phyloP scores from a whole-genome alignment of 2,888 invertebrate species.

The Andricus quercusramuli region DNA sequence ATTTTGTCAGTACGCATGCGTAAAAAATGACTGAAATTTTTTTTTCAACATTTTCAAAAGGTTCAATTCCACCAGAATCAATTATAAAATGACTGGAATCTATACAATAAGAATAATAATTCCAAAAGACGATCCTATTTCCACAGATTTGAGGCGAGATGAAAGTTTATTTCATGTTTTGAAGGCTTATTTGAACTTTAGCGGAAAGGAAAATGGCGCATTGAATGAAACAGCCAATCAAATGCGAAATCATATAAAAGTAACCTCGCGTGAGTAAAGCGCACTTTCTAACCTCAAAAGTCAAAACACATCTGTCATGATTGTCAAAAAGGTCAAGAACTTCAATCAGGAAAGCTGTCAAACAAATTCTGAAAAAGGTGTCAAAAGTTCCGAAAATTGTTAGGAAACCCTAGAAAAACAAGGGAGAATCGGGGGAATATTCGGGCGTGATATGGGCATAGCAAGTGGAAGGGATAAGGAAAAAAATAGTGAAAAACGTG shows the following conservation, averaged over 20 bases:
- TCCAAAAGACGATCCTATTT: too few species aligned
- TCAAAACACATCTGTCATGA: neutral
- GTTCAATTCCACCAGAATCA: too few species aligned
- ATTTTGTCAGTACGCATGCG: too few species aligned
- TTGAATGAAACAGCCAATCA: too few species aligned
- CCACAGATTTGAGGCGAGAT: too few species aligned
- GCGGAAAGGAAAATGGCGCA: neutral
- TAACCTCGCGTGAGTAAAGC: too few species aligned
- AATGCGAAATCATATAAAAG: neutral
- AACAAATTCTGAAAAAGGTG: neutral
- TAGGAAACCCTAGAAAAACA: neutral
- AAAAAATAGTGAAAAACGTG: slow-evolving; percentile 19
- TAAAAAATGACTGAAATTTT: too few species aligned
- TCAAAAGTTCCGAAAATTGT: neutral
- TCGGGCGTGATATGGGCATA: neutral
- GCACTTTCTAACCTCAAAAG: neutral
- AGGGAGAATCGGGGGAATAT: neutral
- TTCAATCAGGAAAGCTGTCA: neutral
- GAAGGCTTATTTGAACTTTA: neutral
- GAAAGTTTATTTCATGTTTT: neutral
- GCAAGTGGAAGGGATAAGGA: neutral
- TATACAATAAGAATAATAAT: too few species aligned
- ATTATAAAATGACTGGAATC: too few species aligned
- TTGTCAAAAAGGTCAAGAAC: neutral
- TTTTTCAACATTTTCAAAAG: too few species aligned